Evolutionary conservation across 2,888 invertebrate species (phyloP).

Genomic region (Serripes groenlandicus): DNA sequence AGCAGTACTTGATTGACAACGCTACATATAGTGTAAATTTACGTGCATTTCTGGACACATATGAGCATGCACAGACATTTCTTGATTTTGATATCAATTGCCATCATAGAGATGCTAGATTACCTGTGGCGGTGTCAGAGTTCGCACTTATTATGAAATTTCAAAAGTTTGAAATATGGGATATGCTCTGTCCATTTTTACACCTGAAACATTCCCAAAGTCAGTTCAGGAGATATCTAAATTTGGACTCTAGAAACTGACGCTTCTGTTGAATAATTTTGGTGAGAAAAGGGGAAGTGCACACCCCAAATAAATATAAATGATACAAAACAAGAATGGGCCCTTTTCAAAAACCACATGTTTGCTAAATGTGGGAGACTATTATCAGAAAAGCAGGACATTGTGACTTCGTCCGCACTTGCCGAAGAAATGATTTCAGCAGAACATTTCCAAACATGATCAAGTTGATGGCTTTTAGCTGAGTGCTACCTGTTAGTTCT

Average conservation of each 20-base stretch:
- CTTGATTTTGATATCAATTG: slow-evolving; percentile 37
- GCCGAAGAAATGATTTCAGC: slow-evolving; percentile 29
- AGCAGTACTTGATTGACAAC: slow-evolving; percentile 43
- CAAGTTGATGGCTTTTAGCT: slow-evolving; percentile 31
- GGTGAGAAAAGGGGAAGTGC: slow-evolving; percentile 32
- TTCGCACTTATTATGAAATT: slow-evolving; percentile 27
- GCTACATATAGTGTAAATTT: slow-evolving; percentile 19
- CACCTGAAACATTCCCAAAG: slow-evolving; percentile 29
- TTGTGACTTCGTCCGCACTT: slow-evolving; percentile 22
- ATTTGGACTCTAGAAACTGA: slow-evolving; percentile 30
- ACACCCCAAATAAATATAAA: slow-evolving; percentile 30
- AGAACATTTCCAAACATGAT: too few species aligned
- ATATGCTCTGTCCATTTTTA: slow-evolving; percentile 48
- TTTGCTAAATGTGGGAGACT: slow-evolving; percentile 19
- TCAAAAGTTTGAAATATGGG: slow-evolving; percentile 40
- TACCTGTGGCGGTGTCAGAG: slow-evolving; percentile 28
- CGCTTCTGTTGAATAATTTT: slow-evolving; percentile 24
- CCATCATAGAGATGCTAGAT: slow-evolving; percentile 16
- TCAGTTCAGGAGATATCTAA: slow-evolving; percentile 22
- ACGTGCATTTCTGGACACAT: slow-evolving; percentile 22
- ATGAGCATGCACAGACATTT: slow-evolving; percentile 6
- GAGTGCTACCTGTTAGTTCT: slow-evolving; percentile 25
- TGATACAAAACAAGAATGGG: slow-evolving; percentile 27
- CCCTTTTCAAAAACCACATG: slow-evolving; percentile 44
- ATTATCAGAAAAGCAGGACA: too few species aligned